Base-by-base conservation (phyloP, 2,888 invertebrate genomes). In the Cetonia aurata region DNA sequence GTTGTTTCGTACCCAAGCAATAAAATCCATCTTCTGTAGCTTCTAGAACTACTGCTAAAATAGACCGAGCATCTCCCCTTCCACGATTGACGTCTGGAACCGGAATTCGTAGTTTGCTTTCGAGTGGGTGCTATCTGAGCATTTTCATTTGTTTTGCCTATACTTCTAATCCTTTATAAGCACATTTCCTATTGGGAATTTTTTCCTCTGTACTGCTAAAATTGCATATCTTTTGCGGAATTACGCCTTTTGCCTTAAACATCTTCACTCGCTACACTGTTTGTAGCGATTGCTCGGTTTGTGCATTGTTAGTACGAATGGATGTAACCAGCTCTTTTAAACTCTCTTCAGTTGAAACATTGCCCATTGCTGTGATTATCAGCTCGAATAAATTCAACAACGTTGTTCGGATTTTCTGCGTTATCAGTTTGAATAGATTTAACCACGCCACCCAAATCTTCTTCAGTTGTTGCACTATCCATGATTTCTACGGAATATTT, bases 31-130 rank as follows among this genome's bases (percentile, higher is more conserved):
- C 74, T 59, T 74, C 74, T 55, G 74, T 71, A 46, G 53, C 62
- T 48, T 73, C 71, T 67, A 76, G 70, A 53, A 74, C 73, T 59
- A 73, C 71, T 31, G 71, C 72, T 66, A 76, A 71, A 72, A 76
- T 69, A 41, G 67, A 72, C 50, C 73, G 48, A 71, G 74, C 71
- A 75, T 73, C 73, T 60, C 67, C 73, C 57, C 66, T 60, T 15
- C 71, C 74, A 52, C 72, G 59, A 72, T 74, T 74, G 59, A 72
- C 70, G 62, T 75, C 72, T 66, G 73, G 69, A 68, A 74, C 70
- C 10, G 73, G 72, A 72, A 70, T 72, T 59, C 71, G 44, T 15
- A 72, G 8, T 55, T 15, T 13, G 57, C 65, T 57, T 62, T 72
- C 69, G 74, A 70, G 70, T 73, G 69, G 42, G 65, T 70, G 57